Evolutionary conservation across 2,113 vertebrate genomes (phyloP).

Genomic region (Kobus ellipsiprymnus): DNA sequence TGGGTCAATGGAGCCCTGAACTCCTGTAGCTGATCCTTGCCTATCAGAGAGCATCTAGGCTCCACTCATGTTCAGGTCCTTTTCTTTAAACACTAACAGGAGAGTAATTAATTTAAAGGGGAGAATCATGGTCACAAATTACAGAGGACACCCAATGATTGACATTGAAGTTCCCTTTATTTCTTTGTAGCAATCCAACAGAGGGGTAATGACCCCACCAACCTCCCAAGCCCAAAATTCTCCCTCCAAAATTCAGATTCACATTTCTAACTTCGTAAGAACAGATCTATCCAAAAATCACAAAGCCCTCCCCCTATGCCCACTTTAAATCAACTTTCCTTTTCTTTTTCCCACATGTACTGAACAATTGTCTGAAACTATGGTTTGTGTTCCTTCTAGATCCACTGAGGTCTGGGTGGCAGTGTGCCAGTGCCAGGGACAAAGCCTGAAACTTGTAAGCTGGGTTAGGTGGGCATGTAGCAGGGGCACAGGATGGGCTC

Average conservation of each 20-base stretch:
- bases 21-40: too few species aligned
- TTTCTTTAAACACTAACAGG: not conserved
- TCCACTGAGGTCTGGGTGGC: not conserved
- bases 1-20: too few species aligned
- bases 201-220: not conserved
- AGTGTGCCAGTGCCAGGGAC: not conserved
- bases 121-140: not conserved
- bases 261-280: not conserved
- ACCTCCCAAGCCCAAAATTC: not conserved
- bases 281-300: not conserved
- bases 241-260: not conserved
- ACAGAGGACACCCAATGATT: not conserved
- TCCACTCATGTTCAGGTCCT: not conserved
- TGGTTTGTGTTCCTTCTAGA: not conserved
- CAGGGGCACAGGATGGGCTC: not conserved
- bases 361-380: not conserved
- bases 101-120: not conserved
- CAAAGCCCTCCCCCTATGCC: fast-evolving
- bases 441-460: not conserved
- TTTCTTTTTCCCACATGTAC: not conserved
- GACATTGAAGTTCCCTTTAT: not conserved
- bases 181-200: not conserved
- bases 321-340: not conserved
- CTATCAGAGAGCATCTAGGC: too few species aligned
- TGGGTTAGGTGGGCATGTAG: not conserved